Conservation (phyloP, 2,797 vertebrate genomes). For the Heliangelus exortis region DNA sequence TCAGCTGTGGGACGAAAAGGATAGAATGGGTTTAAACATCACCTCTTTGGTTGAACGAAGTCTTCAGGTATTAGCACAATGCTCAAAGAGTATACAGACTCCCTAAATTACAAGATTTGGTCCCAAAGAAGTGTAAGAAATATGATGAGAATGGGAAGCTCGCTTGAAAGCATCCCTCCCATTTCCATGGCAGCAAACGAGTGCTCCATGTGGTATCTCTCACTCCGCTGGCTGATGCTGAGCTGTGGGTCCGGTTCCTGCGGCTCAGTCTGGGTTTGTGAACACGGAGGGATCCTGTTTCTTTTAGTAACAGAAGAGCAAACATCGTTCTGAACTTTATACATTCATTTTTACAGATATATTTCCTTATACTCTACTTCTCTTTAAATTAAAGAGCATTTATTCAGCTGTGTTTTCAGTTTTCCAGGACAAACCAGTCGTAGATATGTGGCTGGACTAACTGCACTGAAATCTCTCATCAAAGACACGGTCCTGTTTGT, state of each 20-base stretch:
- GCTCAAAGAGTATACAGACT: background rate
- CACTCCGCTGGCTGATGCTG: background rate
- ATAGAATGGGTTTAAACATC: accelerated
- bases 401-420: background rate
- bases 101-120: background rate
- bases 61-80: background rate
- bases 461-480: background rate
- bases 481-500: background rate
- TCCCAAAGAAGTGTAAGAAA: background rate
- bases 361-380: background rate
- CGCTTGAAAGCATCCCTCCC: background rate
- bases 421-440: background rate
- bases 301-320: background rate
- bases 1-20: background rate
- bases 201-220: background rate
- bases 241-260: background rate
- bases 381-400: background rate
- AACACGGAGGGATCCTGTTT: background rate
- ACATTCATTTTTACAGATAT: background rate
- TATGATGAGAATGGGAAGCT: background rate
- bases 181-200: background rate
- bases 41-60: accelerated
- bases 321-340: background rate
- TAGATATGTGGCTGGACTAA: background rate
- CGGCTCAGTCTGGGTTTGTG: background rate